Base-by-base conservation (phyloP, 1,140 invertebrate species). In the Propsilocerus akamusi region DNA sequence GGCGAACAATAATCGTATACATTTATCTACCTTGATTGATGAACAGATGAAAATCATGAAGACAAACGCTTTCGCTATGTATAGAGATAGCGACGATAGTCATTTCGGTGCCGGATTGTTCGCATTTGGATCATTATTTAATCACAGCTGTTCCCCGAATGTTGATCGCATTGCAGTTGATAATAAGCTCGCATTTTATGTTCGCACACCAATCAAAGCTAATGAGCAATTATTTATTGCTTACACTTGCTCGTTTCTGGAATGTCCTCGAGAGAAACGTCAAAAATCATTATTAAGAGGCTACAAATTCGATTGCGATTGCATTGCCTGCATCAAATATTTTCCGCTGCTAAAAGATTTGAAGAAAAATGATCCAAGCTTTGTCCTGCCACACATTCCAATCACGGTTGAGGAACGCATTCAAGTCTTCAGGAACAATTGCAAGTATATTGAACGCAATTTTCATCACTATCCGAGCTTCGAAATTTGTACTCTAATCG, bases 111-210 rank as follows among this genome's bases (percentile, higher is more conserved):
- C 5, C 6, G 6, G 7, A 17, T 37, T 14, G 6, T 7, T 6
- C 2, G n/a, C 6, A n/a, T n/a, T n/a, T n/a, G n/a, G n/a, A n/a
- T n/a, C n/a, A n/a, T 7, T 37, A 1, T 11, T 94, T n/a, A 96
- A 96, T 69, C 92, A 96, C 64, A 87, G 86, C n/a, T 96, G 93
- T 71, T 72, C 80, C 58, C 85, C 89, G 6, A 90, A 90, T 69
- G 78, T 91, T 7, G 69, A 80, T 0, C 74, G 84, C 47, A 68
- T 71, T 53, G 70, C 65, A 28, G 70, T 70, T 52, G 66, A 75
- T 30, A 69, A 72, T 11, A 66, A 67, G 28, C 67, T 70, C 6
- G 66, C 72, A 46, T 53, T 83, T 0, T 67, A 75, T 58, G 73
- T 79, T 10, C 58, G 81, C 26, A 67, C 75, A 54, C 72, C 73